Evolutionary conservation across 1,140 invertebrate species (phyloP), one percentile per base, ranked within the genome.

Genomic region (Patella vulgata): DNA sequence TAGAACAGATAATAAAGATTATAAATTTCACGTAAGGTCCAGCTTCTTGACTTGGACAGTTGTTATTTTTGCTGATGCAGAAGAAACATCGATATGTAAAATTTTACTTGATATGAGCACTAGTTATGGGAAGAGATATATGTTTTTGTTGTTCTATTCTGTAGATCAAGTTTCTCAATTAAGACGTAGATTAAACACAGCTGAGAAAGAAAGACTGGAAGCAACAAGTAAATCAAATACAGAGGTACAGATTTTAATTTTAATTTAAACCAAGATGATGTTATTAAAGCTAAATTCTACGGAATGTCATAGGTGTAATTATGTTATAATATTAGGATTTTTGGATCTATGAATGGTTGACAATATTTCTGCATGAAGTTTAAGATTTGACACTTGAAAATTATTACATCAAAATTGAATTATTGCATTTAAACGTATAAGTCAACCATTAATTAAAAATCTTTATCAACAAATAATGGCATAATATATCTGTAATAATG

Each of bases 171-270:
- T 75, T 9, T 53, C 47, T 36, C 71, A 77, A 43, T 42, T 79
- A 23, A 68, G 73, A 43, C 70, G 69, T 33, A 69, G 67, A 59
- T 48, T 76, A 17, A 80, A 76, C 56, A 59, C 51, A 36, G 67
- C 67, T 28, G 77, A 79, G 46, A 74, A 71, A 44, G 77, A 80
- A 67, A 68, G 73, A 52, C 59, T 80, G 11, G 74, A 79, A 50
- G 50, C 61, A 36, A 60, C 70, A 30, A 69, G 66, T 31, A 63
- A 58, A 46, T 43, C 53, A n/a, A 80, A 79, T 68, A 43, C 67
- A 40, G 75, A 80, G 75, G 78, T 80, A 71, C 19, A n/a, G 30
- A 47, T 12, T 43, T 19, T 30, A n/a, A 12, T 3, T 58, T 12
- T 46, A 21, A 14, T 21, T 25, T 39, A 46, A 27, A 31, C 17